Evolutionary conservation across 2,113 vertebrate genomes (phyloP).

Genomic region (Sorex araneus): DNA sequence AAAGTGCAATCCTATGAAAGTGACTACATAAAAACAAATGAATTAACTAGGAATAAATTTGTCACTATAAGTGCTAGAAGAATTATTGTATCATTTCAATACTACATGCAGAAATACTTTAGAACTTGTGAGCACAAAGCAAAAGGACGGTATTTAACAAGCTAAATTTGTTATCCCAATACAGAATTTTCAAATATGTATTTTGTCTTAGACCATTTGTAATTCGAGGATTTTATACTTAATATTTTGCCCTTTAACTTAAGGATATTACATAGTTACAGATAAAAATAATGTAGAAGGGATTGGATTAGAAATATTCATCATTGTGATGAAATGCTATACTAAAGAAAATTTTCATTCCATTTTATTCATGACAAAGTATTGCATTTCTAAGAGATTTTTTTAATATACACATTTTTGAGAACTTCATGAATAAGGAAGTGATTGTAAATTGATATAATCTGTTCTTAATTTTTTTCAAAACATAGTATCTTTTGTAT

Average conservation of each 20-base stretch:
- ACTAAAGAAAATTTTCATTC: neutral
- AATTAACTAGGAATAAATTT: constrained; percentile 75
- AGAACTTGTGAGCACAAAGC: constrained; percentile 52
- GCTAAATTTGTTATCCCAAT: constrained; percentile 49
- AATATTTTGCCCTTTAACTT: constrained; percentile 52
- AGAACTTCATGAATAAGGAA: constrained; percentile 29
- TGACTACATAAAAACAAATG: constrained; percentile 74
- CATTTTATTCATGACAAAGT: neutral
- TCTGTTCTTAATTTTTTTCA: neutral
- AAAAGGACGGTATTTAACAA: constrained; percentile 69
- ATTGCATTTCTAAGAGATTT: neutral
- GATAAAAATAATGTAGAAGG: constrained; percentile 84
- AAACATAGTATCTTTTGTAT: neutral
- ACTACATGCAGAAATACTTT: constrained; percentile 49
- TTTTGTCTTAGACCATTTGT: constrained; percentile 69
- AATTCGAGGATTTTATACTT: constrained; percentile 65
- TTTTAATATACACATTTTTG: neutral
- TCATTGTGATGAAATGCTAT: neutral
- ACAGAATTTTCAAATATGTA: constrained; percentile 37
- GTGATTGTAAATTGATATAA: neutral
- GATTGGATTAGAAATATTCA: constrained; percentile 70
- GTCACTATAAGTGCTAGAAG: constrained; percentile 59
- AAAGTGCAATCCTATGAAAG: constrained; percentile 68
- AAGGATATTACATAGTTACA: constrained; percentile 78
- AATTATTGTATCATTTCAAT: constrained; percentile 62